phyloP scores from a whole-genome alignment of 2,113 vertebrate genomes.

The Apistogramma diplotaenia region DNA sequence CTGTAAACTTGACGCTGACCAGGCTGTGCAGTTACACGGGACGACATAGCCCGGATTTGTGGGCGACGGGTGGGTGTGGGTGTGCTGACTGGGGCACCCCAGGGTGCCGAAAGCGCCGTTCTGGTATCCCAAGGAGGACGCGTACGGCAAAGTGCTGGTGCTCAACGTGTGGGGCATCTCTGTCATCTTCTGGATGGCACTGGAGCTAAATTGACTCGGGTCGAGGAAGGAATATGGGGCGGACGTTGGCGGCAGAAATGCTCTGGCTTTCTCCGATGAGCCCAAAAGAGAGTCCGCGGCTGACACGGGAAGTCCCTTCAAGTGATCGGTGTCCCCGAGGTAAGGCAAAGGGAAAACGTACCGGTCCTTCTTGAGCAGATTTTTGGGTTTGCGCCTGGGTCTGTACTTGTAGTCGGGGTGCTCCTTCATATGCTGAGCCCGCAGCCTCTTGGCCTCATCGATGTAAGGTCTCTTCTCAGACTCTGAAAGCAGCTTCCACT shows the following conservation, averaged over 20 bases:
- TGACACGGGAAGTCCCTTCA: constrained; percentile 93
- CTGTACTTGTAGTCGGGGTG: constrained; percentile 99
- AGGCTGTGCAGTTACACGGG: constrained; percentile 98
- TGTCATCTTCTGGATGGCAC: constrained; percentile 97
- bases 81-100: constrained; percentile 96
- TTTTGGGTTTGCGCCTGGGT: constrained; percentile 97
- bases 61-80: constrained; percentile 98
- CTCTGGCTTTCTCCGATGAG: constrained; percentile 91
- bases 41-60: constrained; percentile 99
- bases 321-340: constrained; percentile 95
- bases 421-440: constrained; percentile 99
- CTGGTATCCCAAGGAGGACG: constrained; percentile 98
- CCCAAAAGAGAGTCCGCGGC: constrained; percentile 91
- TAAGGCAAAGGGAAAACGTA: constrained; percentile 99
- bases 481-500: constrained; percentile 98
- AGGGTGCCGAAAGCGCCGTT: constrained; percentile 95
- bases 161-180: constrained; percentile 97
- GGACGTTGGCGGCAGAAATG: constrained; percentile 93
- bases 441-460: constrained; percentile 95
- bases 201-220: constrained; percentile 96
- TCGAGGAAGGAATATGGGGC: constrained; percentile 96
- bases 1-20: constrained; percentile 98
- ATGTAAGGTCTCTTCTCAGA: constrained; percentile 98
- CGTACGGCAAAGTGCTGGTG: constrained; percentile 92
- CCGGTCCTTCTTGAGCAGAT: constrained; percentile 99